These are phyloP conservation scores for Carettochelys insculpta DNA, from an alignment of 2,113 vertebrate genomes.

Conservation along the genomic window DNA sequence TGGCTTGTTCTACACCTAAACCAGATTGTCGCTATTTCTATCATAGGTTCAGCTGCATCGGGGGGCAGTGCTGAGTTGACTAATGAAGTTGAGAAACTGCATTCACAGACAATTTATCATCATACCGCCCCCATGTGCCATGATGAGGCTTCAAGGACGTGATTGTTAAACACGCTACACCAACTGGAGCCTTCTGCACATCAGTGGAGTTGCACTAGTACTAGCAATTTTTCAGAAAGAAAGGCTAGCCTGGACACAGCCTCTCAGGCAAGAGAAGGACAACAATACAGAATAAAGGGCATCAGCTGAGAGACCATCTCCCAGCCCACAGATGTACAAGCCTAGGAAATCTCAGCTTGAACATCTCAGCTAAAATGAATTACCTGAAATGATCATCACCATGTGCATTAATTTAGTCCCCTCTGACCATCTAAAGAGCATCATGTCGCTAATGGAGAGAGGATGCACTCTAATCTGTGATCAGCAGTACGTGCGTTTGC, in stretches of 20 bases:
- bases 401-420: neutral
- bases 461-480: neutral
- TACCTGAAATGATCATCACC: slow-evolving; percentile 43
- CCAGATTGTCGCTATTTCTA: neutral
- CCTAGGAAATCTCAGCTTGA: slow-evolving; percentile 3
- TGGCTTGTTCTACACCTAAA: neutral
- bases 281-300: neutral
- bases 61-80: neutral
- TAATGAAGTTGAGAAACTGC: neutral
- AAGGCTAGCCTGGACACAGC: neutral
- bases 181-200: neutral
- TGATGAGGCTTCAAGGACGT: neutral
- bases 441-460: slow-evolving; percentile 15
- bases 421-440: slow-evolving; percentile 8
- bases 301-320: neutral
- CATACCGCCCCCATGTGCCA: neutral
- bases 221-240: neutral
- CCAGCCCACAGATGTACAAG: neutral
- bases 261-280: neutral
- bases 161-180: neutral
- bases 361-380: slow-evolving; percentile 51
- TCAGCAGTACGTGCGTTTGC: neutral
- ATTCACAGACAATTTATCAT: neutral
- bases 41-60: neutral
- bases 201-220: neutral